A percentile compares a stretch with the other conserved stretches of the same genome.
Conservation (phyloP, 2,797 vertebrate genomes). For the Myotis planiceps region DNA sequence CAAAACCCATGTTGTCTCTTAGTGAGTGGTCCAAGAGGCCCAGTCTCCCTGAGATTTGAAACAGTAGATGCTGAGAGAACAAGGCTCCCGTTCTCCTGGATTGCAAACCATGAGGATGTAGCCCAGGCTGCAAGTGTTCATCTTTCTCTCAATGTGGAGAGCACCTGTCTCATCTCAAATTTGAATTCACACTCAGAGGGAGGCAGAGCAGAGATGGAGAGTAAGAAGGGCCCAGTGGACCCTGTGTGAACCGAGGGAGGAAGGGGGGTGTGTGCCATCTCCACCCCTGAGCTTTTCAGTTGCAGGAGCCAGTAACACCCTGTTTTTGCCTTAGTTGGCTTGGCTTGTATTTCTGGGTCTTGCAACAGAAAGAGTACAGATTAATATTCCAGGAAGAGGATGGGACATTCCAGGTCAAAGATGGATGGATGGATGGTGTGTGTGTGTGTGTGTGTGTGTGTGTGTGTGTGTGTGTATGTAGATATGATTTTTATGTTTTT, state of each 20-base stretch:
- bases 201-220: background rate
- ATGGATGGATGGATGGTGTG: background rate
- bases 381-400: conserved; percentile 10
- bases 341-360: background rate
- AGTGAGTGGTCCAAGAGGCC: background rate
- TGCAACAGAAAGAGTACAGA: background rate
- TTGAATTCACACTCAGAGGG: background rate
- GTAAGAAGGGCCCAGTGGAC: background rate
- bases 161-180: background rate
- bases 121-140: background rate
- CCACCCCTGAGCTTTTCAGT: background rate
- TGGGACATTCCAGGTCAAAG: background rate
- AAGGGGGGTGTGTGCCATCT: background rate
- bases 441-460: background rate
- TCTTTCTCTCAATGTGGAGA: background rate
- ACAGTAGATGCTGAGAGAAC: background rate
- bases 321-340: background rate
- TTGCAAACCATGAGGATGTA: background rate
- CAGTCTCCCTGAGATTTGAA: conserved; percentile 22
- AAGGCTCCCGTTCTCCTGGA: background rate
- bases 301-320: background rate
- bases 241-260: background rate
- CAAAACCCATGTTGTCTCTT: background rate
- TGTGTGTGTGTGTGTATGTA: background rate
- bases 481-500: background rate